Conservation (phyloP, 2,797 vertebrate genomes). For the Tokudaia tokunoshimensis region DNA sequence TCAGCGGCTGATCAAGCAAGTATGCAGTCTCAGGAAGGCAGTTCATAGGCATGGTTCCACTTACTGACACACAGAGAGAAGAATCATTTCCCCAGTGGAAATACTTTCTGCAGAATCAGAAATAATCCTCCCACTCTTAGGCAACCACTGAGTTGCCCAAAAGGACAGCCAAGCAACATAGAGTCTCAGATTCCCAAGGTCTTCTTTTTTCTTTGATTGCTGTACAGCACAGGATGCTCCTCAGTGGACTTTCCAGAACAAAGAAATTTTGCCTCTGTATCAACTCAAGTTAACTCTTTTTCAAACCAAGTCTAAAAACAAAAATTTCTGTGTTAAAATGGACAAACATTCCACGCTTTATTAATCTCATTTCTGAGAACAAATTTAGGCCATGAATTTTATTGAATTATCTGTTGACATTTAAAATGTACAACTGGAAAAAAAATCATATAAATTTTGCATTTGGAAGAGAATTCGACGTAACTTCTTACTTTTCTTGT, state of each 20-base stretch:
- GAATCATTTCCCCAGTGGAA: conserved; percentile 11
- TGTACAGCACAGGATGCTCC: not conserved
- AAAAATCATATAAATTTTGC: conserved; percentile 1
- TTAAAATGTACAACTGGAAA: not conserved
- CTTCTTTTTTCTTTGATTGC: not conserved
- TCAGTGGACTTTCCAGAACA: conserved; percentile 10
- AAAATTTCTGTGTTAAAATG: not conserved
- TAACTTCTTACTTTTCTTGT: not conserved
- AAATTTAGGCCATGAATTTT: conserved; percentile 27
- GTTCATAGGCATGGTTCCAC: not conserved
- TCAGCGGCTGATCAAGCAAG: not conserved
- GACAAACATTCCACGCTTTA: not conserved
- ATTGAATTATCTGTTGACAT: conserved; percentile 1
- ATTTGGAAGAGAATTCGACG: conserved; percentile 43
- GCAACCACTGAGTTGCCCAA: not conserved
- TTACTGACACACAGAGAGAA: not conserved
- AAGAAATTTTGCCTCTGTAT: not conserved
- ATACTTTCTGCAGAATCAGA: not conserved
- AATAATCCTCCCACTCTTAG: not conserved
- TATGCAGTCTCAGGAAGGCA: not conserved
- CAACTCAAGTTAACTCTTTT: conserved; percentile 17
- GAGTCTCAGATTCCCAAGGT: not conserved
- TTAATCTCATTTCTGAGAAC: not conserved
- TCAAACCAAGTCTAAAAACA: not conserved
- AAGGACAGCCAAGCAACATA: not conserved